These are phyloP conservation scores for Drosophila auraria DNA, from an alignment of 1,140 invertebrate genomes.

Conservation along the genomic window DNA sequence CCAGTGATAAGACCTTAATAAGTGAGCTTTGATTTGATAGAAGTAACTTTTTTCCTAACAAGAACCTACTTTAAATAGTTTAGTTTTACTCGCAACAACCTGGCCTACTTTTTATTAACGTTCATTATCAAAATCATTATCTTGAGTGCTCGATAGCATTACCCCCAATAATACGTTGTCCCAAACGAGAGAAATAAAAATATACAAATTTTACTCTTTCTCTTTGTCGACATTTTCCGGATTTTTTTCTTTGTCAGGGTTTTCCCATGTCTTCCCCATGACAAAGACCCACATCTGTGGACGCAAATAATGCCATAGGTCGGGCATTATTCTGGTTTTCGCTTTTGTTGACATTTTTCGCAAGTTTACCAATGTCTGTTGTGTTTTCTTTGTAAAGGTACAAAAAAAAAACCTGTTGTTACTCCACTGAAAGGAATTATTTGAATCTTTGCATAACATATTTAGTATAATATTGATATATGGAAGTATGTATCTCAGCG, in stretches of 20 bases:
- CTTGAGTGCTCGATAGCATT: background rate
- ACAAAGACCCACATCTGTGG: slow-evolving; percentile 20
- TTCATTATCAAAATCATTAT: background rate
- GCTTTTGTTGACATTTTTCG: slow-evolving; percentile 20
- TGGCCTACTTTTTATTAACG: background rate
- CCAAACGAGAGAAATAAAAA: background rate
- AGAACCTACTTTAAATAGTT: background rate
- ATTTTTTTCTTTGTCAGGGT: slow-evolving; percentile 19
- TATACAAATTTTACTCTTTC: background rate
- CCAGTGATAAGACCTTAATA: background rate
- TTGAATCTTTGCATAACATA: background rate
- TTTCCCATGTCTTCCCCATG: slow-evolving; percentile 27
- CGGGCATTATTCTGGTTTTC: slow-evolving; percentile 25
- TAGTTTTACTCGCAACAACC: background rate
- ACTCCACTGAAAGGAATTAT: background rate
- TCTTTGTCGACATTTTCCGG: slow-evolving; percentile 6
- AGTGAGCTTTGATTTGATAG: slow-evolving; percentile 2
- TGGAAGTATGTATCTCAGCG: too few species aligned
- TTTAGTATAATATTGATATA: background rate
- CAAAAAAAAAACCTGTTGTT: slow-evolving; percentile 21
- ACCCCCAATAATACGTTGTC: background rate
- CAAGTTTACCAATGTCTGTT: slow-evolving; percentile 6
- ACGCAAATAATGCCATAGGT: slow-evolving; percentile 52
- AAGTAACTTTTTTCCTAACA: background rate
- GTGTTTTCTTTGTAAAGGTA: background rate